phyloP scores from a whole-genome alignment of 30 jellyfish, hydroid and myxozoan genomes.

The Hydractinia symbiolongicarpus region DNA sequence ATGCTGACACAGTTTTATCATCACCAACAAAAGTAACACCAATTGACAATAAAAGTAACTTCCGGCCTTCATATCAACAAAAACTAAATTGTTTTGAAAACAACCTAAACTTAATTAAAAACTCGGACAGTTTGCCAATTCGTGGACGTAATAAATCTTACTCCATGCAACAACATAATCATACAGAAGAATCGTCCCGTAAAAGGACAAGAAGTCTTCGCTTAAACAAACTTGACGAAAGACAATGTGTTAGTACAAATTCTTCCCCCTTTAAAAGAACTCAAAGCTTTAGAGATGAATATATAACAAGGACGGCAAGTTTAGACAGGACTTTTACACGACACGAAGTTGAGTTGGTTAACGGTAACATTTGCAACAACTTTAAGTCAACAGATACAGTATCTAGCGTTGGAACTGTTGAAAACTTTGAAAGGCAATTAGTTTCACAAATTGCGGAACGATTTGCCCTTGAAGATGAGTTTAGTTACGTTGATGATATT shows the following conservation, averaged over 20 bases:
- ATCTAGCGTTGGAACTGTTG: conserved; percentile 73
- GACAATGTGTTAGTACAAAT: conserved; percentile 28
- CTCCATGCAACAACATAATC: background rate
- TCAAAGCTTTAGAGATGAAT: background rate
- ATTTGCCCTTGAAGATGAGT: conserved; percentile 77
- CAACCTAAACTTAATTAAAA: background rate
- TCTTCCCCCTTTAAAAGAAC: conserved; percentile 11
- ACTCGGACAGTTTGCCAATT: conserved; percentile 19
- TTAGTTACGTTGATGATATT: conserved; percentile 11
- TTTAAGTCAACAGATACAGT: conserved; percentile 44
- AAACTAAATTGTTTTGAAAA: background rate
- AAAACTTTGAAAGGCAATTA: conserved; percentile 67
- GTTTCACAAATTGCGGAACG: conserved; percentile 90
- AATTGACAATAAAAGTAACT: background rate
- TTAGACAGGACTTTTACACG: conserved; percentile 18
- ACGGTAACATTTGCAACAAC: background rate
- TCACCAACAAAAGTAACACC: background rate
- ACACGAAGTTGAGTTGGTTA: background rate
- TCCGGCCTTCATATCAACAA: background rate
- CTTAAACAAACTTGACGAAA: background rate
- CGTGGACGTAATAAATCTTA: conserved; percentile 5
- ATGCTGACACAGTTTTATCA: conserved; percentile 7
- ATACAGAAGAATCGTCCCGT: background rate
- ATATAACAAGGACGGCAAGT: background rate
- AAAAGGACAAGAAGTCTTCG: conserved; percentile 5